Percentiles rank a stretch among this genome's conserved stretches.
Evolutionary conservation across 2,797 vertebrate species (phyloP).

Genomic region (Anabas testudineus): DNA sequence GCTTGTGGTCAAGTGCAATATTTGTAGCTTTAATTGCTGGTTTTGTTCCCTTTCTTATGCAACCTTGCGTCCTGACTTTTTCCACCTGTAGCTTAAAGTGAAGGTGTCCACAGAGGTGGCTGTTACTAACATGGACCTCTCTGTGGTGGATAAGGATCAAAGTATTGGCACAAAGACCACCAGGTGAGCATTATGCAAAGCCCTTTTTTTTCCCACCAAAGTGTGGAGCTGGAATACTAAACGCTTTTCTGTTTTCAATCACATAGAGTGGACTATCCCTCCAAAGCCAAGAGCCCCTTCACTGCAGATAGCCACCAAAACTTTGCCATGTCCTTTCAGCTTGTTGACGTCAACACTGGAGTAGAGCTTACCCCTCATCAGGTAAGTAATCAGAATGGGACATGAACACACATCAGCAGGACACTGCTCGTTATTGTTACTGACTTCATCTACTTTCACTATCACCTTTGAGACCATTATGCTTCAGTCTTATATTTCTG

Average conservation of each 20-base stretch:
- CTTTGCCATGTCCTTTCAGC: conserved; percentile 96
- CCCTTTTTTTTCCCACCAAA: neutral
- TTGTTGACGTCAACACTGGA: conserved; percentile 93
- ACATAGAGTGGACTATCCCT: conserved; percentile 92
- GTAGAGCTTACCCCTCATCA: conserved; percentile 96
- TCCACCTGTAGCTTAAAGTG: conserved; percentile 91
- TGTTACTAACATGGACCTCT: conserved; percentile 95
- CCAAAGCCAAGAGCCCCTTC: conserved; percentile 92
- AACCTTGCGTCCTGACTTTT: neutral
- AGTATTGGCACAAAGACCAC: conserved; percentile 97
- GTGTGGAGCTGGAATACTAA: neutral
- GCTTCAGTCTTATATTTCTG: neutral
- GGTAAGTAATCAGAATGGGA: conserved; percentile 74
- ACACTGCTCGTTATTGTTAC: neutral
- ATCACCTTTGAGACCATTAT: neutral
- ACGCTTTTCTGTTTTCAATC: conserved; percentile 1
- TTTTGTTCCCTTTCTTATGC: neutral
- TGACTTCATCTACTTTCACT: neutral
- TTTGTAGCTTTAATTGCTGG: neutral
- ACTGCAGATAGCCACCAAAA: conserved; percentile 98
- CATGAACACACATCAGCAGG: neutral
- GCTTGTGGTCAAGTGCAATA: neutral
- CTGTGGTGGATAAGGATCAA: conserved; percentile 98
- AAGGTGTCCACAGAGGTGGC: conserved; percentile 98
- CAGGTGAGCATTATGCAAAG: conserved; percentile 79